These are phyloP conservation scores for Lepidotrigona ventralis DNA, from an alignment of 1,140 invertebrate species.

Conservation along the genomic window DNA sequence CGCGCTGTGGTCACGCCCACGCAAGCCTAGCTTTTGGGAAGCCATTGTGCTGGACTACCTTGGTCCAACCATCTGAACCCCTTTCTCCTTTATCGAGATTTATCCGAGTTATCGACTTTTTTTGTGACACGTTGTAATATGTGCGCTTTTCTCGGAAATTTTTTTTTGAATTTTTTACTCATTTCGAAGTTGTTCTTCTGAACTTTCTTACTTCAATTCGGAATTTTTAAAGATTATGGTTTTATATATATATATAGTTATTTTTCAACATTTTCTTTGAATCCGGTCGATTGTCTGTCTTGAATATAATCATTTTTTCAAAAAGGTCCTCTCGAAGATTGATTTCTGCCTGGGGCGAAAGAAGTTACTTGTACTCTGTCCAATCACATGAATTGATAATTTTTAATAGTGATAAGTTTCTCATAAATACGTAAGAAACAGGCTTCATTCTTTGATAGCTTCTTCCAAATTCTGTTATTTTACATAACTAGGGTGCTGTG, in stretches of 20 bases:
- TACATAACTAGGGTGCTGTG: too few relatives aligned
- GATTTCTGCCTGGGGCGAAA: too few relatives aligned
- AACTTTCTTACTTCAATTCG: not conserved
- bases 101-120: not conserved
- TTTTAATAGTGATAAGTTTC: too few relatives aligned
- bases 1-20: constrained; percentile 6
- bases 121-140: too few relatives aligned
- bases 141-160: not conserved
- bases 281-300: too few relatives aligned
- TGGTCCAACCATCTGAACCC: not conserved
- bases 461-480: too few relatives aligned
- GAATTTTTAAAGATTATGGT: not conserved
- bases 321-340: too few relatives aligned
- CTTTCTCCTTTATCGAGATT: not conserved
- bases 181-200: not conserved
- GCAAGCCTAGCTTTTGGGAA: not conserved
- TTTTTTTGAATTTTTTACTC: not conserved
- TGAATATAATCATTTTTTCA: too few relatives aligned
- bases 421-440: too few relatives aligned
- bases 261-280: not conserved
- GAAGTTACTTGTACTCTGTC: too few relatives aligned
- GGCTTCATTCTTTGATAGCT: too few relatives aligned
- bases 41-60: constrained; percentile 3
- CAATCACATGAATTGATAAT: too few relatives aligned
- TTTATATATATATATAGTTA: not conserved